Base-by-base conservation (phyloP, 2,888 invertebrate species). In the Biston stratarius region DNA sequence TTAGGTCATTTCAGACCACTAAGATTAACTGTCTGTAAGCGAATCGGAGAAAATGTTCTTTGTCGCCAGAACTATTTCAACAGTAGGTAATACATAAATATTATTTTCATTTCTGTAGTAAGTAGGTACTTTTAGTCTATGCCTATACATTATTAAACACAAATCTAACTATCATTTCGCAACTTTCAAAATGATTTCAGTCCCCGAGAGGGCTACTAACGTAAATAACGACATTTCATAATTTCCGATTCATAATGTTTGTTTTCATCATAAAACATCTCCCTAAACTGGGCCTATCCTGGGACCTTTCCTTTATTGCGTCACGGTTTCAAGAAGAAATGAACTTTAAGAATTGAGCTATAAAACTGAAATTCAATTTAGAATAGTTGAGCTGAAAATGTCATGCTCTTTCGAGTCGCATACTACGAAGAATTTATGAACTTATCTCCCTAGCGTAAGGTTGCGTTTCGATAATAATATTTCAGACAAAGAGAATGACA, bases 401-500 rank as follows among this genome's bases (percentile, higher is more conserved):
- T 81, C 80, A 81, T 82, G 79, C 81, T 77, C 79, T 85, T 82
- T 82, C 77, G 77, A 72, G 79, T 81, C 74, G 15, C 44, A 24
- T 57, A 42, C 59, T 59, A 59, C 38, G 24, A 34, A n/a, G 45
- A 44, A 64, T 61, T 52, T 45, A 36, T 55, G 34, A 69, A 12
- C 49, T 56, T 60, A 52, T 15, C 0, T 7, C 61, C 9, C 34
- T 24, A 0, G 8, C 0, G 36, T 76, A 78, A 77, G 74, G 75
- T 72, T 64, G 56, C 53, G 56, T 75, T 70, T 80, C 33, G 63
- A 15, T 53, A 76, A 69, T 12, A 68, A 53, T 12, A 48, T 14
- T n/a, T 55, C n/a, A 63, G 61, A 73, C 73, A 73, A 75, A 69
- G 73, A 81, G 82, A 81, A 83, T 85, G 91, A 90, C 91, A 89